Base-by-base conservation (phyloP, 2,113 vertebrate species). In the Paramisgurnus dabryanus region DNA sequence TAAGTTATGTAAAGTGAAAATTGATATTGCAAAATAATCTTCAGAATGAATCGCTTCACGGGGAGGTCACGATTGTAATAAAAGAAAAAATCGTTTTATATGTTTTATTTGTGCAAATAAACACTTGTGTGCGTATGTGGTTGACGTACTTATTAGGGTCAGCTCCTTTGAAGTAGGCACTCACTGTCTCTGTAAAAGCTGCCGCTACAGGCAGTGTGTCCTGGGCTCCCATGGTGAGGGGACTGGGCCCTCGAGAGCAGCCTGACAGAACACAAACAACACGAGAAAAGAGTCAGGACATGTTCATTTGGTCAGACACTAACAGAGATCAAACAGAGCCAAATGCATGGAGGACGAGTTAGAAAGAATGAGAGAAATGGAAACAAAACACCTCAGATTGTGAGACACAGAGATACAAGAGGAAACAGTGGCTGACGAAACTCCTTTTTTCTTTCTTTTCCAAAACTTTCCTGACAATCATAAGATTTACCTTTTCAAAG, bases 121-220 rank as follows among this genome's bases (percentile, higher is more conserved):
- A 34, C 27, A 34, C 53, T 57, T 17, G 6, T 6, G 4, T 17
- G 13, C 13, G 15, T 1, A n/a, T 2, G 15, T n/a, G 5, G 55
- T 18, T 18, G 39, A 90, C 96, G 82, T 95, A 99, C 97, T 98
- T 99, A 95, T 89, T 97, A n/a, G 96, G 94, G 88, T 99, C 97
- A 0, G 97, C 96, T 89, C 96, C 98, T 93, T 98, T 98, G 91
- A 99, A 99, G 87, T 98, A 97, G 7, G 96, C 94, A 12, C 98
- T 99, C 90, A 99, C 96, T 0, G 98, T 99, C 82, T 99, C 98
- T 1, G 98, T 99, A 90, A 99, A 99, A n/a, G 97, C 98, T 0
- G 97, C 97, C 0, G 98, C 98, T 41, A 99, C 98, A 0, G 98
- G 97, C 47, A 99, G 95, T 0, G 97, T 99, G 89, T 99, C 98